Percentiles rank a stretch among this genome's conserved stretches.
Conservation (phyloP, 2,797 vertebrate genomes). For the Siniperca undulata region DNA sequence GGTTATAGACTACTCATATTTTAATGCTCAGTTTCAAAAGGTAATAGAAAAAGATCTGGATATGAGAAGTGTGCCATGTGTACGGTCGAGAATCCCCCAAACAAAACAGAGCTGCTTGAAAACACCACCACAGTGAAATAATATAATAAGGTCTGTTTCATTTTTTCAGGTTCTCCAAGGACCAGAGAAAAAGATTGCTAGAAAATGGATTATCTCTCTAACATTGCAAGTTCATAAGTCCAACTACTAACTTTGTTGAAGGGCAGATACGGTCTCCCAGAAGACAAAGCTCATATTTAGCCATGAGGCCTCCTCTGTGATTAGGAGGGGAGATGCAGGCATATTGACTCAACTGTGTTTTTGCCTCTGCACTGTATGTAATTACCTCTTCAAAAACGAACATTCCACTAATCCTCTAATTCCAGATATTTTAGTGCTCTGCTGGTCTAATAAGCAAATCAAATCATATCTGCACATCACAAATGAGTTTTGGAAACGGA, state of each 20-base stretch:
- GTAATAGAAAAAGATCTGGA: slow-evolving; percentile 73
- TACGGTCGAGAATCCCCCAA: slow-evolving; percentile 77
- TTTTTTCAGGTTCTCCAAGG: slow-evolving; percentile 81
- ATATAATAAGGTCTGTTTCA: slow-evolving; percentile 84
- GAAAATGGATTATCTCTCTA: slow-evolving; percentile 86
- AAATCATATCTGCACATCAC: slow-evolving; percentile 86
- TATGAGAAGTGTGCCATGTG: slow-evolving; percentile 77
- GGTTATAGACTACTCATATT: slow-evolving; percentile 60
- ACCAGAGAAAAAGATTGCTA: slow-evolving; percentile 80
- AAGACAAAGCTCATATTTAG: slow-evolving; percentile 85
- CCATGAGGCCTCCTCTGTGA: slow-evolving; percentile 84
- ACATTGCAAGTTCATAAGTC: slow-evolving; percentile 85
- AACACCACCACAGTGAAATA: slow-evolving; percentile 82
- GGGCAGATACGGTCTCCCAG: slow-evolving; percentile 84
- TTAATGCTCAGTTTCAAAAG: slow-evolving; percentile 73
- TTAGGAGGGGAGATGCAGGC: slow-evolving; percentile 81
- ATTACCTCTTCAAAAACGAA: slow-evolving; percentile 85
- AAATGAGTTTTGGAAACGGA: slow-evolving; percentile 84
- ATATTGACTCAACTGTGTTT: slow-evolving; percentile 82
- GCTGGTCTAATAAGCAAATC: slow-evolving; percentile 87
- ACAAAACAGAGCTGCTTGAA: slow-evolving; percentile 79
- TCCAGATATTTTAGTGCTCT: slow-evolving; percentile 86
- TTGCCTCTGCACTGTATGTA: slow-evolving; percentile 82
- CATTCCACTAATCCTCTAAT: slow-evolving; percentile 86
- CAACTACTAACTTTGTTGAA: slow-evolving; percentile 87